phyloP scores from a whole-genome alignment of 1,140 invertebrate species.

The Brachionus sp. region DNA sequence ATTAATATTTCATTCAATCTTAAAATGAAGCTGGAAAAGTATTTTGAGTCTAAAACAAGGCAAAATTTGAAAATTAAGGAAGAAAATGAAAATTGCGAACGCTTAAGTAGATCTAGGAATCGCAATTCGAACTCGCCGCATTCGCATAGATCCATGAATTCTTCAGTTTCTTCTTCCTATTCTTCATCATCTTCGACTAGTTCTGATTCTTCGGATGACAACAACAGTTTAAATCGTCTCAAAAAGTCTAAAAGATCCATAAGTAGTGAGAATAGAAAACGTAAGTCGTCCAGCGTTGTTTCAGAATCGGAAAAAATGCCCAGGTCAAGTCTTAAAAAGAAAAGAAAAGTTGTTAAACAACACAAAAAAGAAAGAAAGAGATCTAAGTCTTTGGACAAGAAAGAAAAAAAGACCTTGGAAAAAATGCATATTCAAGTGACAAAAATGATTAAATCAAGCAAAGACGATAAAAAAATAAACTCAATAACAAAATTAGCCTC shows the following conservation, averaged over 20 bases:
- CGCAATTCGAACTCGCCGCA: not conserved
- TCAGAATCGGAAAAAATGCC: not conserved
- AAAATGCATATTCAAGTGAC: constrained; percentile 35
- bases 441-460: not conserved
- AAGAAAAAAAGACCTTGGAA: constrained; percentile 31
- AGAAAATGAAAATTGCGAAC: not conserved
- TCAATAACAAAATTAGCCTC: not conserved
- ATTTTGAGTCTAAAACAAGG: constrained; percentile 19
- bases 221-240: not conserved
- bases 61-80: not conserved
- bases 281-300: not conserved
- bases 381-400: constrained; percentile 37
- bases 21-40: constrained; percentile 22
- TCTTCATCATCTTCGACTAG: not conserved
- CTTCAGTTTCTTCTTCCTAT: not conserved
- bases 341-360: not conserved
- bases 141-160: not conserved
- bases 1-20: not conserved
- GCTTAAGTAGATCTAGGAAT: not conserved
- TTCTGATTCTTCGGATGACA: not conserved
- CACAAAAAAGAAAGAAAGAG: not conserved
- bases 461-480: not conserved
- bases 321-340: not conserved
- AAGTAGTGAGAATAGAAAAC: constrained; percentile 27
- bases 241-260: not conserved